phyloP scores from a whole-genome alignment of 2,113 vertebrate genomes.

The Pungitius pungitius region DNA sequence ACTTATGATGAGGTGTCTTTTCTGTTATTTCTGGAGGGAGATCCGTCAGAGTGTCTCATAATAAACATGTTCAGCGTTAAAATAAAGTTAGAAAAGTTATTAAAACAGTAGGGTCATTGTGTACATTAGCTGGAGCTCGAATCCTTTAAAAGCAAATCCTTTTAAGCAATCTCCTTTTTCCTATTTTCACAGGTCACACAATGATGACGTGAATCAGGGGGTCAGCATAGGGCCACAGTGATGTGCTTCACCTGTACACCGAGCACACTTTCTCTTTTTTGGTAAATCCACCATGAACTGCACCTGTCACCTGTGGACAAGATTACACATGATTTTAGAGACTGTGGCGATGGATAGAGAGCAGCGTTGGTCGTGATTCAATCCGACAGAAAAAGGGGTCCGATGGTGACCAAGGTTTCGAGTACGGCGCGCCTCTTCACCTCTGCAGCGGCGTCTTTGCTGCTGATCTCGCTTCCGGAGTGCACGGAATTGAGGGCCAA shows the following conservation, averaged over 20 bases:
- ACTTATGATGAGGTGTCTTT: not conserved
- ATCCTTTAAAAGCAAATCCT: not conserved
- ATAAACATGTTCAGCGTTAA: not conserved
- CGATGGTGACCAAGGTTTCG: not conserved
- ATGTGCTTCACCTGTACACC: conserved; percentile 50
- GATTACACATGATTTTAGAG: not conserved
- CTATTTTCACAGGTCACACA: not conserved
- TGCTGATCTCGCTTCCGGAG: conserved; percentile 20
- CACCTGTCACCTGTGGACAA: conserved; percentile 22
- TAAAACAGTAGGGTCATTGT: not conserved
- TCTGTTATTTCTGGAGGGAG: not conserved
- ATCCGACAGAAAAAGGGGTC: not conserved
- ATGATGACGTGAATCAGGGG: not conserved
- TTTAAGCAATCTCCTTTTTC: conserved; percentile 2
- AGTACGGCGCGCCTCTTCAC: conserved; percentile 20
- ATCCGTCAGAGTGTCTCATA: not conserved
- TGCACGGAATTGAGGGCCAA: conserved; percentile 56
- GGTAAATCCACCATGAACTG: not conserved
- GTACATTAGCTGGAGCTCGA: not conserved
- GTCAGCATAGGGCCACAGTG: not conserved
- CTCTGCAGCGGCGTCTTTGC: conserved; percentile 18
- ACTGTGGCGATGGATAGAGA: no score
- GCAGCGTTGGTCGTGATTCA: not conserved
- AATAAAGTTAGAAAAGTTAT: not conserved
- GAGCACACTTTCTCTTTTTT: conserved; percentile 14